These are phyloP conservation scores for Dascillus cervinus DNA, from an alignment of 2,888 invertebrate genomes.

Conservation along the genomic window DNA sequence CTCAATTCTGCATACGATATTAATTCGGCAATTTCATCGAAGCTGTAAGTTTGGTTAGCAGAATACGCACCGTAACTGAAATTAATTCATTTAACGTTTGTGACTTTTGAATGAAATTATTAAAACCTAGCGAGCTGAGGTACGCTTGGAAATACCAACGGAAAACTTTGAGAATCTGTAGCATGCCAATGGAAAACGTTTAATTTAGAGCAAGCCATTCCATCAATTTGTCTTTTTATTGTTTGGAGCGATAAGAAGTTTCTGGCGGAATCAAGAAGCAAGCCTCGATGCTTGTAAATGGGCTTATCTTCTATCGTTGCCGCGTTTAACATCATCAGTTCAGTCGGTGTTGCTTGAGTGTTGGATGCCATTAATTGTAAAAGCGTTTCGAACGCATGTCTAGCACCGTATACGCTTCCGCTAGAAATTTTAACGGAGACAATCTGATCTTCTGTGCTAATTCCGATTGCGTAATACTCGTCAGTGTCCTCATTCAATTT, in stretches of 20 bases:
- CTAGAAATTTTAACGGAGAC: too few relatives aligned
- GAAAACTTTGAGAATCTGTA: slow-evolving; percentile 89
- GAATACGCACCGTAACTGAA: slow-evolving; percentile 68
- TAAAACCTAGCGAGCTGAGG: slow-evolving; percentile 64
- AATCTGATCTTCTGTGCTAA: too few relatives aligned
- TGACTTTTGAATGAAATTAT: background rate
- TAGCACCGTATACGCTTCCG: slow-evolving; percentile 67
- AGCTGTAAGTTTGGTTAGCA: slow-evolving; percentile 57
- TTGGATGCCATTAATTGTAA: slow-evolving; percentile 54
- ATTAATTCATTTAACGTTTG: background rate
- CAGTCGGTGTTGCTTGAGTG: slow-evolving; percentile 33
- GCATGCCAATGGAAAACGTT: slow-evolving; percentile 92
- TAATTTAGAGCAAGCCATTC: slow-evolving; percentile 80
- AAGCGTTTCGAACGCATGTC: slow-evolving; percentile 71
- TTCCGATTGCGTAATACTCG: too few relatives aligned
- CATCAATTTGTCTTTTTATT: slow-evolving; percentile 69
- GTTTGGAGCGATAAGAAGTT: slow-evolving; percentile 71
- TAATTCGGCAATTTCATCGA: slow-evolving; percentile 56
- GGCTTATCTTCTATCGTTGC: slow-evolving; percentile 72
- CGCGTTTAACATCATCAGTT: slow-evolving; percentile 54
- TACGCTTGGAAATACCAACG: slow-evolving; percentile 66
- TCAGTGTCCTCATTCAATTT: slow-evolving; percentile 58
- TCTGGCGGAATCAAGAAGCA: slow-evolving; percentile 81
- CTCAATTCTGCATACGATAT: slow-evolving; percentile 68
- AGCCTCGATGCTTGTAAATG: slow-evolving; percentile 73